Percentiles rank a stretch among this genome's conserved stretches.
Conservation (phyloP, 1,140 invertebrate genomes). For the Mesaphorura yosii region DNA sequence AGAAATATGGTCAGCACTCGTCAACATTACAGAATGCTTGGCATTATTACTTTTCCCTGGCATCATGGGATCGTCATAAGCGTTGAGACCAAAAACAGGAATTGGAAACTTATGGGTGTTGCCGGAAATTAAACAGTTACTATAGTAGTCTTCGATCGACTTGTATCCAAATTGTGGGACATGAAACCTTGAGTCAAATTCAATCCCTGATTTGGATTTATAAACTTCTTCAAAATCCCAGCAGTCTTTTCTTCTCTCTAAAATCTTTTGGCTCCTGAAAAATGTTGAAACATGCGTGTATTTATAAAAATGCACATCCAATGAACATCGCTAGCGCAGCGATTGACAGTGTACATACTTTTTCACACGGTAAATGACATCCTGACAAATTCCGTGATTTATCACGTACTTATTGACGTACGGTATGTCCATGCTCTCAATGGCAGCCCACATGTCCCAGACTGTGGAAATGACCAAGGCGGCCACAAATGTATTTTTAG, state of each 20-base stretch:
- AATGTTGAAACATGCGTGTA: too few relatives aligned
- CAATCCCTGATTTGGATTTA: slow-evolving; percentile 1
- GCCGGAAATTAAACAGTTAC: neutral
- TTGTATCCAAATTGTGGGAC: slow-evolving; percentile 14
- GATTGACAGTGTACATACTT: too few relatives aligned
- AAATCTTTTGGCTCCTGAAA: slow-evolving; percentile 3
- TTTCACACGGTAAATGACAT: neutral
- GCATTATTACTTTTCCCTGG: slow-evolving; percentile 5
- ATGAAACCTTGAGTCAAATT: slow-evolving; percentile 1
- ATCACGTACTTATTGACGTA: slow-evolving; percentile 3
- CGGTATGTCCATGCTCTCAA: slow-evolving; percentile 2
- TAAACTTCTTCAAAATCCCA: slow-evolving; percentile 11
- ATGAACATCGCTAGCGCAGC: too few relatives aligned
- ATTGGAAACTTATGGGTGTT: slow-evolving; percentile 11
- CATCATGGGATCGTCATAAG: slow-evolving; percentile 20
- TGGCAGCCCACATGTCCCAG: slow-evolving; percentile 12
- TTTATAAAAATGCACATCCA: too few relatives aligned
- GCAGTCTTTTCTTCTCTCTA: neutral
- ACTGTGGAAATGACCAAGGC: slow-evolving; percentile 16
- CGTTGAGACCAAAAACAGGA: slow-evolving; percentile 18
- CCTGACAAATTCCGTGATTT: neutral
- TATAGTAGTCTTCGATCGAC: slow-evolving; percentile 14
- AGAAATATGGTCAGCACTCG: neutral
- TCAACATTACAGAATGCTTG: neutral
- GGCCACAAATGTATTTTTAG: slow-evolving; percentile 7